Conservation (phyloP, 2,113 vertebrate species). For the Burhinus bistriatus region DNA sequence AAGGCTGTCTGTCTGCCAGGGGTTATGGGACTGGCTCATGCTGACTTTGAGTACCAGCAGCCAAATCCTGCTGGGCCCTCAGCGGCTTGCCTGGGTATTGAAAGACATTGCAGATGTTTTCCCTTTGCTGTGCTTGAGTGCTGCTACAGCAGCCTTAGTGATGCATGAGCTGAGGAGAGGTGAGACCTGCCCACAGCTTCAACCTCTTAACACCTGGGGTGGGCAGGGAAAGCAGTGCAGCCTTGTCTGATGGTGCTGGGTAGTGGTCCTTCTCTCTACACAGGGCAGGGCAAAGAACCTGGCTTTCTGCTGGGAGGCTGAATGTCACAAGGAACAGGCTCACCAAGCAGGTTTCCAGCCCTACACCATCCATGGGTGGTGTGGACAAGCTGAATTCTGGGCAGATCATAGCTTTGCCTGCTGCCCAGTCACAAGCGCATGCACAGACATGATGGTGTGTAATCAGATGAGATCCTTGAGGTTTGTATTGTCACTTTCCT, state of each 20-base stretch:
- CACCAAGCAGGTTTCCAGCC: neutral
- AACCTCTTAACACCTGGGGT: rapidly evolving
- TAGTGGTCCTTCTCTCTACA: neutral
- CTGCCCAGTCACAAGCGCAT: rapidly evolving
- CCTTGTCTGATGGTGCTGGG: too few species aligned
- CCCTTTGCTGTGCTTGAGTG: rapidly evolving
- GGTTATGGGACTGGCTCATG: too few species aligned
- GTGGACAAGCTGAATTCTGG: neutral
- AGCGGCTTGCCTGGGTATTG: rapidly evolving
- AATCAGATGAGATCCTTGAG: neutral
- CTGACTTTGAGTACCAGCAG: neutral
- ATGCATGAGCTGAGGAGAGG: neutral
- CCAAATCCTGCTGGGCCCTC: neutral
- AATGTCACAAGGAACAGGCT: neutral
- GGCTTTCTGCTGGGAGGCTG: neutral
- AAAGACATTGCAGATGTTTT: neutral
- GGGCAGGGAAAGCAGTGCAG: neutral
- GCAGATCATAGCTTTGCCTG: neutral
- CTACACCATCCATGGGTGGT: neutral
- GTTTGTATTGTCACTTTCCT: neutral
- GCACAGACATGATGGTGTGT: neutral
- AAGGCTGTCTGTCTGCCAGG: too few species aligned
- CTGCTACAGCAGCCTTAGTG: neutral
- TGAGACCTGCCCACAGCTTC: too few species aligned
- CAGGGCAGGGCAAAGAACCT: neutral